phyloP scores from a whole-genome alignment of 2,888 invertebrate genomes.

The Saturnia pavonia region DNA sequence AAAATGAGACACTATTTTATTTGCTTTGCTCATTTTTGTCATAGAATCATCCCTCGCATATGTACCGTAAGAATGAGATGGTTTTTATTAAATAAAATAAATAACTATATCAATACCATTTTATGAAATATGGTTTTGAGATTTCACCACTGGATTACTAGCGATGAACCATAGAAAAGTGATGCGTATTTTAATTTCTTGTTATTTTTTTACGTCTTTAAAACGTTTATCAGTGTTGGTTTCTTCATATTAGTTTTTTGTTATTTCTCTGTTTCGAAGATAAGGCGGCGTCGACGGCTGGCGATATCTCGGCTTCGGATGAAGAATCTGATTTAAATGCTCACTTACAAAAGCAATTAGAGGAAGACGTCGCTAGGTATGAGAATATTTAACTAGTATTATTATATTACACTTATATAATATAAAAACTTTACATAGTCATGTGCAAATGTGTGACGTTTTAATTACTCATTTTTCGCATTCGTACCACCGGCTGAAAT shows the following conservation, averaged over 20 bases:
- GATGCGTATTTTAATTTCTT: neutral
- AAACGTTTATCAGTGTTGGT: neutral
- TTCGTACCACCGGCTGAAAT: neutral
- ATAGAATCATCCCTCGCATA: too few species aligned
- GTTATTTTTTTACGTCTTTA: neutral
- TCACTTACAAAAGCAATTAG: conserved; percentile 64
- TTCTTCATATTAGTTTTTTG: neutral
- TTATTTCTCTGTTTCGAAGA: conserved; percentile 31
- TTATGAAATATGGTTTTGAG: neutral
- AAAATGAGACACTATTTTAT: neutral
- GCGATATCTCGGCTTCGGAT: conserved; percentile 56
- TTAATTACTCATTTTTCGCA: neutral
- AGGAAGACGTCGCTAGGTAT: conserved; percentile 73
- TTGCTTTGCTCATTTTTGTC: too few species aligned
- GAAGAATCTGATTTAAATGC: conserved; percentile 63
- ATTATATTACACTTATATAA: neutral
- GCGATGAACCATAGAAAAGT: neutral
- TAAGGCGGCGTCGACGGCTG: conserved; percentile 67
- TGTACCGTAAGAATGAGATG: too few species aligned
- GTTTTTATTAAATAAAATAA: neutral
- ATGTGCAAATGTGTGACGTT: neutral
- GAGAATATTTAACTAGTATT: neutral
- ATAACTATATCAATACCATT: too few species aligned
- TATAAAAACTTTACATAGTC: neutral
- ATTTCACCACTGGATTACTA: neutral